Percentiles rank a stretch among this genome's conserved stretches.
Conservation (phyloP, 2,797 vertebrate genomes). For the Micropoecilia bifurca region DNA sequence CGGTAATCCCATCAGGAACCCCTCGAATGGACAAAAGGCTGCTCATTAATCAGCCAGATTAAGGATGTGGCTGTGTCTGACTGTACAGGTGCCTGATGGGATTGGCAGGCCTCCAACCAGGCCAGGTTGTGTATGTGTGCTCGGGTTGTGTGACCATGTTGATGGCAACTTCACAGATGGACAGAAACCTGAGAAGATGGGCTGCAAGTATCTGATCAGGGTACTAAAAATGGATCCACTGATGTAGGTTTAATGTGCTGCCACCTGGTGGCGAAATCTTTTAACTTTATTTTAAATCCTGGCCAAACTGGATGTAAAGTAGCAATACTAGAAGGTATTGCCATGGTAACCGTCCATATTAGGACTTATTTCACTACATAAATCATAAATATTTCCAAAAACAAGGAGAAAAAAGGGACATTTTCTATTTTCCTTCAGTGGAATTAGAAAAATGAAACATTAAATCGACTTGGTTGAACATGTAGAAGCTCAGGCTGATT, state of each 20-base stretch:
- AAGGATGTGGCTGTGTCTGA: conserved; percentile 10
- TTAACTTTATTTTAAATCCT: neutral
- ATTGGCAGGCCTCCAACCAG: conserved; percentile 42
- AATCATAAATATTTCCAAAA: too few species aligned
- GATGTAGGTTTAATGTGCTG: neutral
- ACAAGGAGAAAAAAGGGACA: too few species aligned
- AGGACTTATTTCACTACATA: neutral
- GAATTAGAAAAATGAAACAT: neutral
- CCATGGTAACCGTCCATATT: neutral
- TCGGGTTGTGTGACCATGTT: neutral
- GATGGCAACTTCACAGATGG: neutral
- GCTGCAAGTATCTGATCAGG: neutral
- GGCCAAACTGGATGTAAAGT: neutral
- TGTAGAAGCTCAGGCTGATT: neutral
- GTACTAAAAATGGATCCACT: neutral
- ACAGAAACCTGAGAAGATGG: conserved; percentile 5
- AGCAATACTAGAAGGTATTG: neutral
- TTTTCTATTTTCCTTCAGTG: too few species aligned
- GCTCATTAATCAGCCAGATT: conserved; percentile 28
- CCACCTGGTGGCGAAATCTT: neutral
- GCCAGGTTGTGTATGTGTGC: conserved; percentile 11
- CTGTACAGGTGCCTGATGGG: conserved; percentile 49
- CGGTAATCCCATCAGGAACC: conserved; percentile 37
- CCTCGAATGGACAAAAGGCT: conserved; percentile 25
- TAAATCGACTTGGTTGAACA: neutral